Conservation (phyloP, 1,140 invertebrate genomes). For the Tenebrio molitor region DNA sequence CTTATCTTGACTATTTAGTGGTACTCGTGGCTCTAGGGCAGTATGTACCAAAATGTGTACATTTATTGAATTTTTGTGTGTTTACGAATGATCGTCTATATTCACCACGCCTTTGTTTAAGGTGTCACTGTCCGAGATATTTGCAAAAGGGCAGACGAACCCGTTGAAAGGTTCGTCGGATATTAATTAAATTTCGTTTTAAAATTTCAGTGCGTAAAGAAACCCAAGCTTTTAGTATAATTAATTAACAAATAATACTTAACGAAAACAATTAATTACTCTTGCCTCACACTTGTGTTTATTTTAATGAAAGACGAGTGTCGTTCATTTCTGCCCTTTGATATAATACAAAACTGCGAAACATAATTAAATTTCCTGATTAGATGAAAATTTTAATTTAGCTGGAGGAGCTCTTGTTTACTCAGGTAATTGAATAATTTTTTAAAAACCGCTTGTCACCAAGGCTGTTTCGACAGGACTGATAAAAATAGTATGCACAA, state of each 20-base stretch:
- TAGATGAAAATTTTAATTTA: slow-evolving; percentile 7
- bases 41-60: too few species aligned
- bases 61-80: too few species aligned
- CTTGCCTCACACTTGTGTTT: slow-evolving; percentile 2
- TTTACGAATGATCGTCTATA: too few species aligned
- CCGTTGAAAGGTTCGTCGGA: neutral
- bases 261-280: slow-evolving; percentile 36
- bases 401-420: too few species aligned
- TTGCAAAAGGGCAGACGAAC: neutral
- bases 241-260: slow-evolving; percentile 28
- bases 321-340: neutral
- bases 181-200: slow-evolving; percentile 28
- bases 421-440: too few species aligned
- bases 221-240: slow-evolving; percentile 11
- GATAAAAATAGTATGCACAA: neutral
- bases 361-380: slow-evolving; percentile 8
- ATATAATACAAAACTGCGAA: neutral
- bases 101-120: too few species aligned
- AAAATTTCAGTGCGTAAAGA: neutral
- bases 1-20: too few species aligned
- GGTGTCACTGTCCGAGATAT: too few species aligned
- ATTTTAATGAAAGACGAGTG: slow-evolving; percentile 16
- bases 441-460: too few species aligned
- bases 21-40: too few species aligned
- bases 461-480: too few species aligned